Base-by-base conservation (phyloP, 2,113 vertebrate genomes). In the Dendrocopos noguchii region DNA sequence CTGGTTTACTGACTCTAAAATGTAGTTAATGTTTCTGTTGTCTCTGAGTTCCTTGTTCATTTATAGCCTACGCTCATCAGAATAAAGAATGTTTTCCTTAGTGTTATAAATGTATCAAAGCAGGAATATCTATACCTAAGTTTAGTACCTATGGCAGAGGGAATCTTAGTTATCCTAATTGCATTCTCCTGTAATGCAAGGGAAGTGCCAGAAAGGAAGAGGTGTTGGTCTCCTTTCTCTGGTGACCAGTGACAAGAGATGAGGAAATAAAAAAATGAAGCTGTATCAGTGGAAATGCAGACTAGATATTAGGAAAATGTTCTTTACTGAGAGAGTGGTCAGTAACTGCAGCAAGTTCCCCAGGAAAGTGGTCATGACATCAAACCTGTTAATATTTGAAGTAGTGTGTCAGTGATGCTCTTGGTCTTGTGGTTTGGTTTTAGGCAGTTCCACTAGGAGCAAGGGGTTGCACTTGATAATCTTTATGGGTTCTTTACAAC, bases 371-470 rank as follows among this genome's bases (percentile, higher is more conserved):
- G 11, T 42, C 17, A 44, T 3, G 1, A 2, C 27, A 65, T 12
- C 8, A 77, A 74, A 12, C 3, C 52, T 88, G 16, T 61, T 50
- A 78, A 78, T 15, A 84, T 3, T 73, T 39, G 28, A 55, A 31
- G 11, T 3, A 55, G 2, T 2, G 2, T 68, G 27, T 80, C 7
- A 13, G 47, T 3, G 1, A 28, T 2, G 2, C 4, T 85, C 7
- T 44, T 75, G 28, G 8, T 52, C 14, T 13, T 22, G 29, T 46
- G 4, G 12, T 56, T 87, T 61, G 24, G 2, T 86, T 83, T 88
- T 27, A 77, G 2, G 11, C 39, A 72, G 11, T 12, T 5, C 42
- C 46, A 6, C 0, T 7, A 56, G 39, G 7, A 88, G 5, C 24
- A 46, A 5, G 8, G 22, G 33, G 0, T 59, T 50, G 16, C 7